Conservation (phyloP, 2,797 vertebrate species). For the Arnoldichthys spilopterus region DNA sequence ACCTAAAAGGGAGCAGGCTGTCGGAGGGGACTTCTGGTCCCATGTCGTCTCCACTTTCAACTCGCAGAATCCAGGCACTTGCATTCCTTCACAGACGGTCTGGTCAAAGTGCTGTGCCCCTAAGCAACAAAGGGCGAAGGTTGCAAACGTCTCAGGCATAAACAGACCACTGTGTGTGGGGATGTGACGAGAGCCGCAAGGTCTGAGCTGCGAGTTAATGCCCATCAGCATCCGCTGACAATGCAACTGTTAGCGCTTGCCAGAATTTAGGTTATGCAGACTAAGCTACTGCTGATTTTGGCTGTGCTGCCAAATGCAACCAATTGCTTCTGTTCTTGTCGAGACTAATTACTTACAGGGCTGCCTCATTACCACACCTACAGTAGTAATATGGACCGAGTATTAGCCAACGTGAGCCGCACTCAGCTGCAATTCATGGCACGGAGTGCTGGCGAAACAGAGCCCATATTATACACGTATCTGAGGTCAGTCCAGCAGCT, state of each 20-base stretch:
- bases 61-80: conserved; percentile 15
- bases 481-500: neutral
- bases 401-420: conserved; percentile 5
- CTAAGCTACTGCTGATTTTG: conserved; percentile 18
- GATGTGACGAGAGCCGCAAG: neutral
- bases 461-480: conserved; percentile 2
- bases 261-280: neutral
- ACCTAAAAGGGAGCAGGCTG: conserved; percentile 26
- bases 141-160: conserved; percentile 32
- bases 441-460: conserved; percentile 6
- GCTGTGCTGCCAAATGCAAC: neutral
- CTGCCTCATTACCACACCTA: neutral
- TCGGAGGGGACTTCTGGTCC: conserved; percentile 2
- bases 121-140: conserved; percentile 30
- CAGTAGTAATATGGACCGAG: neutral
- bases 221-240: neutral
- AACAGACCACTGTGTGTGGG: conserved; percentile 24
- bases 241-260: neutral
- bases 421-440: neutral
- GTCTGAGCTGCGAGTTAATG: neutral
- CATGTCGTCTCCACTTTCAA: conserved; percentile 14
- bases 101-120: conserved; percentile 46
- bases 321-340: conserved; percentile 9
- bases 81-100: conserved; percentile 45
- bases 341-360: conserved; percentile 19